Conservation (phyloP, 2,888 invertebrate species). For the Nycteola revayana region DNA sequence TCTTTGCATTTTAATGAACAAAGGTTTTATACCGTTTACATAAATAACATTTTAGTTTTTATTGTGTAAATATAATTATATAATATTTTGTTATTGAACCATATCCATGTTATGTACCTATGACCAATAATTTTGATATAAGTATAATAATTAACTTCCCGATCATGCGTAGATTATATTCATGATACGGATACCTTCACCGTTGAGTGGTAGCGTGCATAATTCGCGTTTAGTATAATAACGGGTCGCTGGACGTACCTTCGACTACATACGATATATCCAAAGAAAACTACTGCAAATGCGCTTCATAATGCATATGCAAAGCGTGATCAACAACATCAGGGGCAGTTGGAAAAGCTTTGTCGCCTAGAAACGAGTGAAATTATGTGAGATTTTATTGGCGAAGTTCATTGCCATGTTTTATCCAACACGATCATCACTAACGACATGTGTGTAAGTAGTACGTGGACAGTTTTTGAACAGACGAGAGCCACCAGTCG, state of each 20-base stretch:
- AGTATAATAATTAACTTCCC: slow-evolving; percentile 3
- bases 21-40: slow-evolving; percentile 2
- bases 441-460: slow-evolving; percentile 32
- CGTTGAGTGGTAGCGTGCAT: slow-evolving; percentile 61
- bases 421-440: slow-evolving; percentile 34
- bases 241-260: slow-evolving; percentile 80
- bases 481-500: slow-evolving; percentile 14
- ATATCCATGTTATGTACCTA: slow-evolving; percentile 16
- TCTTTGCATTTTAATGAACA: slow-evolving; percentile 25
- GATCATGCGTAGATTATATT: slow-evolving; percentile 28
- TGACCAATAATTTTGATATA: slow-evolving; percentile 8
- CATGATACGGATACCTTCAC: slow-evolving; percentile 53
- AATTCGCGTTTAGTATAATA: slow-evolving; percentile 60
- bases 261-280: slow-evolving; percentile 82
- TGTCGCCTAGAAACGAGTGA: slow-evolving; percentile 81
- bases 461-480: slow-evolving; percentile 37
- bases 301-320: slow-evolving; percentile 83
- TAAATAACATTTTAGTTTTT: too few species aligned
- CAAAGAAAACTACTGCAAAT: slow-evolving; percentile 83
- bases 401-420: slow-evolving; percentile 44
- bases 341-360: slow-evolving; percentile 81
- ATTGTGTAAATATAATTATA: slow-evolving; percentile 7
- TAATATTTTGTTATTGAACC: slow-evolving; percentile 25
- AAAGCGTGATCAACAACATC: slow-evolving; percentile 84
- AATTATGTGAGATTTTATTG: slow-evolving; percentile 61